phyloP scores from a whole-genome alignment of 2,888 invertebrate genomes.

The Leptinotarsa rubiginosa region DNA sequence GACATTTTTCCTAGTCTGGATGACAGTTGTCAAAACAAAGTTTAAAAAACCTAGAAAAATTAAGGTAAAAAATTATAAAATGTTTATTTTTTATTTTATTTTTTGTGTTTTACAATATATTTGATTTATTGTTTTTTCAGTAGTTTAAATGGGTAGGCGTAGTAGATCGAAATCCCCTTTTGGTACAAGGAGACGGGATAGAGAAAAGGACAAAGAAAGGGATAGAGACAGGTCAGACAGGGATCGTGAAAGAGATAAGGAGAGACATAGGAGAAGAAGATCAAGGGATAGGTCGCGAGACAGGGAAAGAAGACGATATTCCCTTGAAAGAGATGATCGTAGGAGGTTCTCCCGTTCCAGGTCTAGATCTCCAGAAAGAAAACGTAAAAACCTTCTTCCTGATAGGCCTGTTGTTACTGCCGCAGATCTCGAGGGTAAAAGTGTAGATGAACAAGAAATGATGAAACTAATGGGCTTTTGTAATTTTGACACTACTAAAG shows the following conservation, averaged over 20 bases:
- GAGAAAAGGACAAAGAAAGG: conserved; percentile 68
- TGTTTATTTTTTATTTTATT: conserved; percentile 39
- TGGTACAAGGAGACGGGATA: conserved; percentile 68
- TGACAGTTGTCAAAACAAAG: conserved; percentile 54
- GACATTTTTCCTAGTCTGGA: conserved; percentile 59
- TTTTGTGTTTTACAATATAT: conserved; percentile 39
- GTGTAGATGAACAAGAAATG: conserved; percentile 94
- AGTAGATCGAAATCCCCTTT: conserved; percentile 68
- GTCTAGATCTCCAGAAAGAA: conserved; percentile 58
- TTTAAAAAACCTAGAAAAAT: conserved; percentile 47
- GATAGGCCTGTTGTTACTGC: conserved; percentile 80
- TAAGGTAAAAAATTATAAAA: conserved; percentile 51
- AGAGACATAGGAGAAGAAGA: conserved; percentile 64
- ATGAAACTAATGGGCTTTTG: conserved; percentile 97
- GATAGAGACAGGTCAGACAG: conserved; percentile 68
- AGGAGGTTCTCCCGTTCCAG: conserved; percentile 63
- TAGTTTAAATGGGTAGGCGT: conserved; percentile 68
- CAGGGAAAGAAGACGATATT: conserved; percentile 66
- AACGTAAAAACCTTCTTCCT: conserved; percentile 54
- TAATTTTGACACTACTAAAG: conserved; percentile 95
- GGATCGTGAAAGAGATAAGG: conserved; percentile 65
- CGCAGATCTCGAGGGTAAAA: conserved; percentile 90
- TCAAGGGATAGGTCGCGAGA: conserved; percentile 63
- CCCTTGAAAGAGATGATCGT: conserved; percentile 64
- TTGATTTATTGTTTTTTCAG: conserved; percentile 30